Evolutionary conservation across 2,797 vertebrate species (phyloP).

Genomic region (Chaunax sp.): DNA sequence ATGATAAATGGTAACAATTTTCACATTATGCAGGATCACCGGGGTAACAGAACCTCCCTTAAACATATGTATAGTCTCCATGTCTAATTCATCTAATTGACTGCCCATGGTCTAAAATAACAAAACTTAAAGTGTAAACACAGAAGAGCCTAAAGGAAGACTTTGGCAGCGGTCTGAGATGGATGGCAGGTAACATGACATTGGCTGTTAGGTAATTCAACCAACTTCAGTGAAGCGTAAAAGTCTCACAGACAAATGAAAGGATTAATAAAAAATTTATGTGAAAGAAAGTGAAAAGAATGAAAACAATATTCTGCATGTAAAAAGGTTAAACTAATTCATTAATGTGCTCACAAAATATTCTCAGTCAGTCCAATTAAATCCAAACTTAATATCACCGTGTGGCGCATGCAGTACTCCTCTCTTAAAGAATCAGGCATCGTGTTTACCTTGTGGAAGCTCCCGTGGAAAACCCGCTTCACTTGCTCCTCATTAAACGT

Average conservation of each 20-base stretch:
- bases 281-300: conserved; percentile 27
- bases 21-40: conserved; percentile 29
- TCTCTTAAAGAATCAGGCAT: conserved; percentile 19
- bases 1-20: conserved; percentile 40
- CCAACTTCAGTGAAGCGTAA: conserved; percentile 31
- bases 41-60: conserved; percentile 35
- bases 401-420: not conserved
- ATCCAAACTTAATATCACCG: conserved; percentile 21
- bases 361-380: not conserved
- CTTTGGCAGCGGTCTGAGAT: conserved; percentile 38
- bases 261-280: conserved; percentile 19
- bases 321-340: not conserved
- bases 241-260: conserved; percentile 27
- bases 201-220: conserved; percentile 23
- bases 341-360: conserved; percentile 24
- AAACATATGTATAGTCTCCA: conserved; percentile 50
- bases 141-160: conserved; percentile 36
- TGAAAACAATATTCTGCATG: conserved; percentile 21
- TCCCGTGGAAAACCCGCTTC: conserved; percentile 96
- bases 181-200: conserved; percentile 43
- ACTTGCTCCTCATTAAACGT: conserved; percentile 92
- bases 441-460: conserved; percentile 97
- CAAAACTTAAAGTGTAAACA: conserved; percentile 34
- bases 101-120: conserved; percentile 40
- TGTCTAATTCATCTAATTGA: conserved; percentile 56